Evolutionary conservation across 1,140 invertebrate genomes (phyloP), one percentile per base, ranked within the genome.

Genomic region (Diachasmimorpha longicaudata): DNA sequence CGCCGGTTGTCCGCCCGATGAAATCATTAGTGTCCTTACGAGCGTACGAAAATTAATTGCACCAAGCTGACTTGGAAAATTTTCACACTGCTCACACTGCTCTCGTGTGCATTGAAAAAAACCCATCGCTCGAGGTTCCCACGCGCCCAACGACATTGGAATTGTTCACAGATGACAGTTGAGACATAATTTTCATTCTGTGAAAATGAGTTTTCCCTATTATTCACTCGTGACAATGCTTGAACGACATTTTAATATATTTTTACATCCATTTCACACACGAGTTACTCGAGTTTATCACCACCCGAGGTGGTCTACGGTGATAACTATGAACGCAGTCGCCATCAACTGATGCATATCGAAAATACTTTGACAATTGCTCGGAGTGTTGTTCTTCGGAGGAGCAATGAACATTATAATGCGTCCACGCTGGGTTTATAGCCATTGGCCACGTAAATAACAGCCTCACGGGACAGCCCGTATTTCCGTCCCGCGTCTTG

Each of bases 1-100:
- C 46, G 67, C 31, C 74, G 46, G 37, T 74, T 69, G 73, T 75
- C 67, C 67, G 25, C 55, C 16, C 52, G 44, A 78, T 76, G 66
- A 78, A 58, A 74, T 75, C 78, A 79, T 79, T 78, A 79, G 71
- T 70, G 71, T 73, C 46, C 36, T 37, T 19, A 68, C 31, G 36
- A 16, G n/a, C 75, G n/a, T 48, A 71, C 37, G 74, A 70, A 76
- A 78, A 79, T 72, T 78, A 76, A 79, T 78, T 75, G 68, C 72
- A 48, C 36, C 5, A 52, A 37, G 66, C 63, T 79, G 78, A 79
- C 76, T 78, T 75, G 46, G 46, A 73, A 68, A 37, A 36, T 68
- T 68, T 68, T 68, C 36, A 16, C 31, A 66, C 58, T 14, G 58
- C 21, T 31, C 31, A 31, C 31, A 14, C 10, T 23, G 25, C 25